These are phyloP conservation scores for Mythimna albipuncta DNA, from an alignment of 2,888 invertebrate species.

Conservation along the genomic window DNA sequence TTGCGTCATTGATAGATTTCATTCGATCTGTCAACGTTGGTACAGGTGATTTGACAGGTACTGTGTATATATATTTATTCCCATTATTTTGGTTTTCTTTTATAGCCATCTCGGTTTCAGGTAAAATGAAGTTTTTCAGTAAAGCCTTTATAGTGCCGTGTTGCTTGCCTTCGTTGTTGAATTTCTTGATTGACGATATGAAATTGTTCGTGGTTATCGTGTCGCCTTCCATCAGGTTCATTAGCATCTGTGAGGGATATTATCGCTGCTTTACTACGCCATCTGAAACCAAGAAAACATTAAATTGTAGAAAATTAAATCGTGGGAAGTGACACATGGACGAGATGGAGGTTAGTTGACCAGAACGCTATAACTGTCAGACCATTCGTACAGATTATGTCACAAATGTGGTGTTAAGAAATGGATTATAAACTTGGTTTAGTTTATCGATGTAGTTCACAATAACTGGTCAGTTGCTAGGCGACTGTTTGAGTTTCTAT, in stretches of 20 bases:
- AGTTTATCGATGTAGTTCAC: constrained; percentile 64
- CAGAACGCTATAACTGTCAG: constrained; percentile 36
- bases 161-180: constrained; percentile 79
- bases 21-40: constrained; percentile 76
- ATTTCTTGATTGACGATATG: constrained; percentile 81
- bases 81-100: constrained; percentile 82
- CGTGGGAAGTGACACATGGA: constrained; percentile 38
- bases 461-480: constrained; percentile 56
- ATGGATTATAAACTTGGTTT: constrained; percentile 53
- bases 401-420: constrained; percentile 56
- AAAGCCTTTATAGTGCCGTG: constrained; percentile 84
- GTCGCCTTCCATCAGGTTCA: constrained; percentile 86
- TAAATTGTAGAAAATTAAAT: constrained; percentile 18
- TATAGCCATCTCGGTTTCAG: constrained; percentile 86
- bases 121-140: constrained; percentile 83
- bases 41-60: constrained; percentile 79
- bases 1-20: constrained; percentile 83
- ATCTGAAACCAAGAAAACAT: constrained; percentile 82
- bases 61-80: constrained; percentile 82
- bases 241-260: constrained; percentile 82
- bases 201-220: constrained; percentile 80
- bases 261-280: constrained; percentile 83
- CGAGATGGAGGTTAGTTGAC: constrained; percentile 34
- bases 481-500: constrained; percentile 68
- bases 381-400: constrained; percentile 63